Percentiles rank a stretch among this genome's conserved stretches.
phyloP scores from a whole-genome alignment of 2,797 vertebrate species.

The Lophotriccus pileatus region DNA sequence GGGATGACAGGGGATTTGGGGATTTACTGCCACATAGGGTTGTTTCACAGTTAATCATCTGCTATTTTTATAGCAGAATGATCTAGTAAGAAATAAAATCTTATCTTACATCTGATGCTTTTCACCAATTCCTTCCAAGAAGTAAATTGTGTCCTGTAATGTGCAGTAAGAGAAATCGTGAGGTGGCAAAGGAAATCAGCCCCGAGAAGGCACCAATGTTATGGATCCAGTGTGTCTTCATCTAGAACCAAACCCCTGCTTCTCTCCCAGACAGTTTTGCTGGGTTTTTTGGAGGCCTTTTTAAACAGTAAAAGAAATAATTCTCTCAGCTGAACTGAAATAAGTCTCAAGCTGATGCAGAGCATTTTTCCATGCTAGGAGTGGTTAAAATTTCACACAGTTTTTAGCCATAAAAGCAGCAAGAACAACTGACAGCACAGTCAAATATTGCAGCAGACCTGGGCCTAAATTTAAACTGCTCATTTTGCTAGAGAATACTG shows the following conservation, averaged over 20 bases:
- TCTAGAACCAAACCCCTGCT: neutral
- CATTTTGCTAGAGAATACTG: neutral
- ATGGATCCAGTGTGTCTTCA: neutral
- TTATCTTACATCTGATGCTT: slow-evolving; percentile 79
- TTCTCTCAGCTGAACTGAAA: neutral
- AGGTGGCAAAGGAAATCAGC: neutral
- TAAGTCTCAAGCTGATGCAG: neutral
- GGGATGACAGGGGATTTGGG: neutral
- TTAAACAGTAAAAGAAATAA: neutral
- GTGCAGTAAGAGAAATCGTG: neutral
- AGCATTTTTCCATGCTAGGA: neutral
- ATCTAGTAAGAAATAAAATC: neutral
- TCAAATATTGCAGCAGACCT: neutral
- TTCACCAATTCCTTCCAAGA: slow-evolving; percentile 87
- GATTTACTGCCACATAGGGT: no score
- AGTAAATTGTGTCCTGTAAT: slow-evolving; percentile 88
- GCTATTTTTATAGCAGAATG: neutral
- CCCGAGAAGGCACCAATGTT: neutral
- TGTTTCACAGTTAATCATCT: neutral
- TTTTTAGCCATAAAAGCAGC: neutral
- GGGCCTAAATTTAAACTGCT: neutral
- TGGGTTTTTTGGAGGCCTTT: neutral
- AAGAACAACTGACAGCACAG: neutral
- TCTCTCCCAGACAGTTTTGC: neutral
- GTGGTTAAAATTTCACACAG: neutral